Evolutionary conservation across 64 coral and sea anemone genomes (phyloP), one percentile per base, ranked within the genome.

Genomic region (Dendronephthya gigantea): DNA sequence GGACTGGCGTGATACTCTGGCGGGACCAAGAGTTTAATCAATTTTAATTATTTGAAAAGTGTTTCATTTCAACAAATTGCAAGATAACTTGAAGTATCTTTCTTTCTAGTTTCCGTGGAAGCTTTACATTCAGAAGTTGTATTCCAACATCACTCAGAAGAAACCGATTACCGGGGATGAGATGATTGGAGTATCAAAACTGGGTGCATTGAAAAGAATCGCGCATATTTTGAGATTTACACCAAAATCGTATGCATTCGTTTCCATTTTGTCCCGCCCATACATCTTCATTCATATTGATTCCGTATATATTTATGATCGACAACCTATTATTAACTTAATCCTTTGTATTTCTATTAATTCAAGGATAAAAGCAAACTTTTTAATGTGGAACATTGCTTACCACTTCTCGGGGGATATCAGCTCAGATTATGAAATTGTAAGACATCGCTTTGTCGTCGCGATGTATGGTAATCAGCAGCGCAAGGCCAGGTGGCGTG

Each of bases 61-160:
- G n/a, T n/a, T n/a, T n/a, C n/a, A n/a, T n/a, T n/a, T n/a, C n/a
- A n/a, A n/a, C n/a, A n/a, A n/a, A n/a, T n/a, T n/a, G n/a, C n/a
- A n/a, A n/a, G n/a, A n/a, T n/a, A n/a, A n/a, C n/a, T n/a, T n/a
- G n/a, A n/a, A n/a, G n/a, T n/a, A n/a, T n/a, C n/a, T n/a, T n/a
- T n/a, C n/a, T n/a, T 75, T 66, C 29, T 15, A 75, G 69, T 75
- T 75, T 33, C 69, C 69, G 12, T 75, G 69, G 69, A 75, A 75
- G 35, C 12, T 13, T 13, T 75, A 75, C 35, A 31, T 75, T 34
- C 35, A 14, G 30, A 14, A 34, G n/a, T 75, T 75, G 69, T 75
- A 75, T 37, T 34, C 7, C 14, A 75, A 75, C 34, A 37, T 75
- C 34, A 13, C 69, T 75, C 69, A 75, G 35, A 75, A 75, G 28